Conservation (phyloP, 2,888 invertebrate species). For the Tridacna gigas region DNA sequence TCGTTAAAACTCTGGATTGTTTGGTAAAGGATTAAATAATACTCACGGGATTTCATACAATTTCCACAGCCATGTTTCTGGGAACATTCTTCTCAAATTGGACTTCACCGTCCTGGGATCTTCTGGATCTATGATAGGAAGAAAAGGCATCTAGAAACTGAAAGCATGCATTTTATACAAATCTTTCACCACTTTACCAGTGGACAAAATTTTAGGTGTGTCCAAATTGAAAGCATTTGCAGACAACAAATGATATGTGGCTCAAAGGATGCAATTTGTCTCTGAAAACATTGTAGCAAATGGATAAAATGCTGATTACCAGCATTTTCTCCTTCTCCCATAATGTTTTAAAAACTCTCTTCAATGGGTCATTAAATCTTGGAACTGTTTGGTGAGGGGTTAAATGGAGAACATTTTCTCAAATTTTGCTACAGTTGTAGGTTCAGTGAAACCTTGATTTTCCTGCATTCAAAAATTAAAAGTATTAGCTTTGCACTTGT, state of each 20-base stretch:
- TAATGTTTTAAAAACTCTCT: not conserved
- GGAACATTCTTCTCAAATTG: slow-evolving; percentile 53
- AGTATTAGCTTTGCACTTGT: no score
- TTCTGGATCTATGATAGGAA: slow-evolving; percentile 47
- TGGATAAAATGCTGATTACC: not conserved
- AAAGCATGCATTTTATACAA: no score
- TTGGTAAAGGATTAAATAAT: not conserved
- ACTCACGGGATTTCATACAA: slow-evolving; percentile 63
- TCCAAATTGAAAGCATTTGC: no score
- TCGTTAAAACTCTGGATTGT: not conserved
- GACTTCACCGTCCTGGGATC: slow-evolving; percentile 28
- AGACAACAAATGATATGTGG: no score
- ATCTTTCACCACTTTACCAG: no score
- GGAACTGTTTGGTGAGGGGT: no score
- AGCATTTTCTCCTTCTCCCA: not conserved
- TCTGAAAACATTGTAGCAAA: slow-evolving; percentile 6
- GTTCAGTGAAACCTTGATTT: no score
- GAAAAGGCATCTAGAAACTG: not conserved
- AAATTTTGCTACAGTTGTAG: no score
- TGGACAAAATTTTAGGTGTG: no score
- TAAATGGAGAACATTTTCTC: no score
- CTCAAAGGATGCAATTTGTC: not conserved
- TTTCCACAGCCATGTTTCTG: slow-evolving; percentile 65
- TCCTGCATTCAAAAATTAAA: no score
- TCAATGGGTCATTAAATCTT: not conserved